Percentiles rank a stretch among this genome's conserved stretches.
Conservation (phyloP, 2,888 invertebrate species). For the Parnassius glacialis region DNA sequence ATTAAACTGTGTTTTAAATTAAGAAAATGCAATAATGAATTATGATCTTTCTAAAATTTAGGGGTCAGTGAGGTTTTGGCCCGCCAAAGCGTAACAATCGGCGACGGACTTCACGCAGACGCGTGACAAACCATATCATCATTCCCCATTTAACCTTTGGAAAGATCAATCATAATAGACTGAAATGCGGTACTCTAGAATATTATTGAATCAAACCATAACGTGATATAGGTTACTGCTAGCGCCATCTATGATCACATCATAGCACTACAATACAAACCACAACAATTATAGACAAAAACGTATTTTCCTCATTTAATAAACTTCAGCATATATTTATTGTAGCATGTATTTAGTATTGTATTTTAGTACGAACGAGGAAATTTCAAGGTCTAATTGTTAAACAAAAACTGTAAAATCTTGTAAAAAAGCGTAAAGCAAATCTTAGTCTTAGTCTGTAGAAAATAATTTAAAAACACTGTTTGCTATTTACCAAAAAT, state of each 20-base stretch:
- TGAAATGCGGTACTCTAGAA: neutral
- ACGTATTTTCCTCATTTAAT: neutral
- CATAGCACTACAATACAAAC: neutral
- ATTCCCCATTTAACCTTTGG: conserved; percentile 75
- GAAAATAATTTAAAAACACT: too few relatives aligned
- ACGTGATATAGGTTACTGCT: conserved; percentile 11
- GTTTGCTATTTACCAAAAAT: too few relatives aligned
- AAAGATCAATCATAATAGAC: conserved; percentile 53
- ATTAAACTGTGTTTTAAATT: too few relatives aligned
- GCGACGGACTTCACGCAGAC: conserved; percentile 69
- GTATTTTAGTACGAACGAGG: too few relatives aligned
- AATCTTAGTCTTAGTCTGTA: too few relatives aligned
- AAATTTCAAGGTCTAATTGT: too few relatives aligned
- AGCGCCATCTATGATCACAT: conserved; percentile 21
- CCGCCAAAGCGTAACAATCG: conserved; percentile 75
- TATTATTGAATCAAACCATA: conserved; percentile 4
- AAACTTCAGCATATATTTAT: too few relatives aligned
- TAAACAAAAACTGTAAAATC: too few relatives aligned
- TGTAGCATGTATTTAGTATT: too few relatives aligned
- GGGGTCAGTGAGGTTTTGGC: conserved; percentile 71
- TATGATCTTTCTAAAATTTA: conserved; percentile 23
- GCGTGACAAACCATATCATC: conserved; percentile 70
- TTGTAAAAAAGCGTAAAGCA: too few relatives aligned
- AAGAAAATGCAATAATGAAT: too few relatives aligned
- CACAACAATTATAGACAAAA: neutral